Conservation (phyloP, 2,113 vertebrate genomes). For the Austrofundulus limnaeus region DNA sequence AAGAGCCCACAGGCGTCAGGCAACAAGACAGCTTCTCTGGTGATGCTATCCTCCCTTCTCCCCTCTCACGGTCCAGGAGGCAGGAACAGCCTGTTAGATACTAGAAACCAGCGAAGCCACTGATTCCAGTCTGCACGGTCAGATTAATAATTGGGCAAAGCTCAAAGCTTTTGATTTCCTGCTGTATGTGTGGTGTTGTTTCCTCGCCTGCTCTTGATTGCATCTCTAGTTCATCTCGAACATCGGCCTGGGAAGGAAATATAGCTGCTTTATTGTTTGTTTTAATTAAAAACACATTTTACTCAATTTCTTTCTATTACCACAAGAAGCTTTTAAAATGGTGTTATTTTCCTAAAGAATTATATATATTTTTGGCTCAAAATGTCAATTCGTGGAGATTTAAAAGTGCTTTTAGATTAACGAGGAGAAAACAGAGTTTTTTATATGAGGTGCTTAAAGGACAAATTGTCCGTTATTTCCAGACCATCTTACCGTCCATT, state of each 20-base stretch:
- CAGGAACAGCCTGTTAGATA: slow-evolving; percentile 46
- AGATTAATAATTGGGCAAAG: slow-evolving; percentile 36
- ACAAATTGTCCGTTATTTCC: slow-evolving; percentile 57
- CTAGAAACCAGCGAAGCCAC: slow-evolving; percentile 37
- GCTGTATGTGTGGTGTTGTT: slow-evolving; percentile 39
- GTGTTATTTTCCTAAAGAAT: slow-evolving; percentile 21
- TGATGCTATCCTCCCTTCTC: slow-evolving; percentile 43
- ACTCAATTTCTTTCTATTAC: slow-evolving; percentile 56
- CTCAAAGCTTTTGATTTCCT: slow-evolving; percentile 18
- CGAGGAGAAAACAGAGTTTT: slow-evolving; percentile 52
- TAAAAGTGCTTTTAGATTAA: slow-evolving; percentile 67
- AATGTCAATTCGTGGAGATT: slow-evolving; percentile 63
- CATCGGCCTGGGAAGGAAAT: slow-evolving; percentile 38
- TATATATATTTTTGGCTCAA: slow-evolving; percentile 41
- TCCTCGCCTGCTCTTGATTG: slow-evolving; percentile 23
- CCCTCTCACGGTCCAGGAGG: slow-evolving; percentile 48
- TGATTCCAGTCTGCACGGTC: slow-evolving; percentile 33
- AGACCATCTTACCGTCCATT: slow-evolving; percentile 47
- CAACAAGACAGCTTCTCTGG: slow-evolving; percentile 11
- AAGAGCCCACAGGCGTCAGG: slow-evolving; percentile 39
- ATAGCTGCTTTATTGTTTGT: slow-evolving; percentile 51
- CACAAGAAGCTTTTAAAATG: slow-evolving; percentile 5
- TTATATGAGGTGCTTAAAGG: slow-evolving; percentile 59
- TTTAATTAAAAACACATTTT: slow-evolving; percentile 74
- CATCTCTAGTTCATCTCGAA: slow-evolving; percentile 36